Percentiles rank a stretch among this genome's conserved stretches.
Conservation (phyloP, 2,113 vertebrate genomes). For the Seriola rivoliana region DNA sequence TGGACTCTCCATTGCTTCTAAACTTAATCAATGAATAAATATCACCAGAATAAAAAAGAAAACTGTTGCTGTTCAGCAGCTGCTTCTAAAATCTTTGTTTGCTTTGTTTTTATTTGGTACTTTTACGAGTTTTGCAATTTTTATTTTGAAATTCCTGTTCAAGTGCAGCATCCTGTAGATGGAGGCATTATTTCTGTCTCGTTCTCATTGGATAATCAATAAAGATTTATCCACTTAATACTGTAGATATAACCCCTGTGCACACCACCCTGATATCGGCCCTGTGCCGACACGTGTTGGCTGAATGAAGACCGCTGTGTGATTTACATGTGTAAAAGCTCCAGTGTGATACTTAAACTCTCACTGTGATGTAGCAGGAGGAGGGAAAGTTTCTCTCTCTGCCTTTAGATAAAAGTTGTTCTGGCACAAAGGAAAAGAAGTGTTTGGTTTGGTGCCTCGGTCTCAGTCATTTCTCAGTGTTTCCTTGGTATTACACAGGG, state of each 20-base stretch:
- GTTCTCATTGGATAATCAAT: too few relatives aligned
- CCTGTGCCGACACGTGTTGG: neutral
- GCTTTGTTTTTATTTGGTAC: neutral
- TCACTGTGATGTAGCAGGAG: neutral
- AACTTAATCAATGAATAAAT: too few relatives aligned
- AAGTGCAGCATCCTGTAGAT: too few relatives aligned
- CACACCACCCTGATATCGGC: too few relatives aligned
- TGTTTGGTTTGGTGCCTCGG: neutral
- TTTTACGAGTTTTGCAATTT: neutral
- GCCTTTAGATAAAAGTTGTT: constrained; percentile 6
- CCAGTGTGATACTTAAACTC: rapidly evolving
- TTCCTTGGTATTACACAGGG: constrained; percentile 23
- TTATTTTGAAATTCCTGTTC: neutral
- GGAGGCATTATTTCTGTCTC: neutral
- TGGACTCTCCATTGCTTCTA: too few relatives aligned
- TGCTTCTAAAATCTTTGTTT: neutral
- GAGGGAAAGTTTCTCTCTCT: constrained; percentile 1
- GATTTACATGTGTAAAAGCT: neutral
- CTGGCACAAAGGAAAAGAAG: constrained; percentile 16
- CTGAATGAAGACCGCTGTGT: neutral
- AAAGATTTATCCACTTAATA: neutral
- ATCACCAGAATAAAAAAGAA: too few relatives aligned
- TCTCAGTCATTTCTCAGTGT: constrained; percentile 24
- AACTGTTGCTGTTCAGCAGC: too few relatives aligned
- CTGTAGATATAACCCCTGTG: too few relatives aligned